Conservation (phyloP, 92 coral and sea anemone species). For the Muricea muricata region DNA sequence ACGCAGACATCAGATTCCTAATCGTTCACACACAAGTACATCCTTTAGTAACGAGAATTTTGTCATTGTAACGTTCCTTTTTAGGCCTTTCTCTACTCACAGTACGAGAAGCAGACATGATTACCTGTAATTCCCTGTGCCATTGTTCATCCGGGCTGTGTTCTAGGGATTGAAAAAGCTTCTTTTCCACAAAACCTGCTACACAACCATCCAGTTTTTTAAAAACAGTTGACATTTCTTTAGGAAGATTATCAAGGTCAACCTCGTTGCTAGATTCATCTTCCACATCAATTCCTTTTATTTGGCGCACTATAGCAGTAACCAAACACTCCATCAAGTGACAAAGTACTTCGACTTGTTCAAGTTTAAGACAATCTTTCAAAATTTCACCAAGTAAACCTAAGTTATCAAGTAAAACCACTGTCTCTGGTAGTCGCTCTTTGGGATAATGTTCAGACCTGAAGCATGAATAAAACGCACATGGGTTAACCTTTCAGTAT, state of each 20-base stretch:
- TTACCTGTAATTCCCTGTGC: too few species aligned
- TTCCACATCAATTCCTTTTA: not conserved
- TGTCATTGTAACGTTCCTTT: too few species aligned
- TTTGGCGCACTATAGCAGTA: not conserved
- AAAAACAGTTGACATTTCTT: not conserved
- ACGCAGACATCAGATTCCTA: too few species aligned
- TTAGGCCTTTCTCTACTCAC: too few species aligned
- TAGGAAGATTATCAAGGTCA: not conserved
- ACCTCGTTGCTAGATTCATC: not conserved
- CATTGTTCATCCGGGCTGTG: too few species aligned
- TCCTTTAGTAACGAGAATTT: too few species aligned
- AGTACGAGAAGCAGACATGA: too few species aligned
- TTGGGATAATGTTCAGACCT: not conserved
- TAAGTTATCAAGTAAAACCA: constrained; percentile 5
- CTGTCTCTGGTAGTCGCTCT: not conserved
- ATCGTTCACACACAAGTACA: too few species aligned
- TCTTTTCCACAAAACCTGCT: too few species aligned
- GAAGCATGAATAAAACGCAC: not conserved
- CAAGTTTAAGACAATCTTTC: not conserved
- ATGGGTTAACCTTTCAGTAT: too few species aligned
- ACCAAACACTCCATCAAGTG: constrained; percentile 12
- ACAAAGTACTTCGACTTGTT: not conserved
- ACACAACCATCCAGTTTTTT: not conserved
- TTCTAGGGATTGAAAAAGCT: too few species aligned
- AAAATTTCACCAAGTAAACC: not conserved